Base-by-base conservation (phyloP, 2,113 vertebrate species). In the Rhinopomastus cyanomelas region DNA sequence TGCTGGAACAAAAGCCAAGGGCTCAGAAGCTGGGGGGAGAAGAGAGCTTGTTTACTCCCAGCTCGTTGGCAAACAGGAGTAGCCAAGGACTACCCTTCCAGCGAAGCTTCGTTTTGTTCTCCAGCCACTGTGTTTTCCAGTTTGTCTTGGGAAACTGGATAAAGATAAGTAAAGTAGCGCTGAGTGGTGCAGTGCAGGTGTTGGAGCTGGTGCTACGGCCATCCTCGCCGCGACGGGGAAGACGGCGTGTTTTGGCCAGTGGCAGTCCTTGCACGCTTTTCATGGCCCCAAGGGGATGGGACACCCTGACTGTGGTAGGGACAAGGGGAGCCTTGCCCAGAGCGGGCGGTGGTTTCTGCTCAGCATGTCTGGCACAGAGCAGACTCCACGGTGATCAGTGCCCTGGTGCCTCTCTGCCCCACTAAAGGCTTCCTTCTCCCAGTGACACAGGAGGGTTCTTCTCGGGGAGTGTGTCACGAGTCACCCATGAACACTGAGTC, bases 381-480 rank as follows among this genome's bases (percentile, higher is more conserved):
- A 93, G 94, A 90, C 77, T 88, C 88, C 90, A 82, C 49, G 78
- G 61, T 95, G 88, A 94, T 95, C 93, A 94, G 95, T 93, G 86
- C n/a, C 53, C 64, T 95, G 86, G 93, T 96, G 86, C 94, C 94
- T 95, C 94, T 94, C 64, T 85, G 34, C 62, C 52, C 77, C 46
- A 85, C 87, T 84, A 92, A 94, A 91, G 77, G 65, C 75, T 85
- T 88, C 77, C 86, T 95, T 88, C 88, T 52, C 36, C 29, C 29
- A 1, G 76, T 79, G 62, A 80, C 71, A 95, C 78, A 94, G 90
- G 95, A 95, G 55, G 49, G 79, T 96, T 93, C 18, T 2, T 85
- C 88, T 69, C 36, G 59, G 23, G 27, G 75, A 87, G 81, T 57
- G 23, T 93, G 81, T 91, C 71, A 88, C 26, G 94, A 94, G 90